Conservation (phyloP, 2,888 invertebrate species). For the Tetropium fuscum region DNA sequence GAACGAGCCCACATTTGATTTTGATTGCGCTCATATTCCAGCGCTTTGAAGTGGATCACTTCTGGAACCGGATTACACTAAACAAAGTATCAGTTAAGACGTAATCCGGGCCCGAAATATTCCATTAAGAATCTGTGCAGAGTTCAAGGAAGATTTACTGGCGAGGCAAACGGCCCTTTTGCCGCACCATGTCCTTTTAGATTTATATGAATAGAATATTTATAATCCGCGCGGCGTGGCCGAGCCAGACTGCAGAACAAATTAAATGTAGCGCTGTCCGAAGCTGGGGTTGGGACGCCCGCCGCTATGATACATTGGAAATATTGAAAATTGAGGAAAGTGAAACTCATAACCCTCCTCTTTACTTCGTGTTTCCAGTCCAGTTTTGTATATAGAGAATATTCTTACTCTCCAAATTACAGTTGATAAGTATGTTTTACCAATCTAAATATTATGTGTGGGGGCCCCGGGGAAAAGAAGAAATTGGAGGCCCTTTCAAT, state of each 20-base stretch:
- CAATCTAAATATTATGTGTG: too few relatives aligned
- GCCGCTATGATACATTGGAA: slow-evolving; percentile 31
- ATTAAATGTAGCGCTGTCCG: slow-evolving; percentile 59
- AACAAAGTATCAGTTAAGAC: slow-evolving; percentile 57
- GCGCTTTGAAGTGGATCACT: slow-evolving; percentile 60
- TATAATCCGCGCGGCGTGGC: slow-evolving; percentile 56
- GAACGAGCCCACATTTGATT: slow-evolving; percentile 63
- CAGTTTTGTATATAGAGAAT: too few relatives aligned
- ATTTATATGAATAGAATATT: slow-evolving; percentile 63
- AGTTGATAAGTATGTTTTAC: too few relatives aligned
- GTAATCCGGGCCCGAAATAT: slow-evolving; percentile 43
- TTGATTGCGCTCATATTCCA: slow-evolving; percentile 61
- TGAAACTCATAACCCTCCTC: too few relatives aligned
- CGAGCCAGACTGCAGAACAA: slow-evolving; percentile 54
- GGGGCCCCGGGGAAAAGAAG: too few relatives aligned
- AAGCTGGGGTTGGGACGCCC: slow-evolving; percentile 32
- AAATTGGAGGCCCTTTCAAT: too few relatives aligned
- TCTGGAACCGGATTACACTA: slow-evolving; percentile 57
- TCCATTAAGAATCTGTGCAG: slow-evolving; percentile 44
- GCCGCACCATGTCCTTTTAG: slow-evolving; percentile 49
- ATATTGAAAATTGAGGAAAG: slow-evolving; percentile 36
- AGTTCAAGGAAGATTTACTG: slow-evolving; percentile 41
- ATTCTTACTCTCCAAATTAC: too few relatives aligned
- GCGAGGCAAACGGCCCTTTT: slow-evolving; percentile 41
- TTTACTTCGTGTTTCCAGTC: too few relatives aligned